These are phyloP conservation scores for Odontothrips loti DNA, from an alignment of 2,888 invertebrate species.

Conservation along the genomic window DNA sequence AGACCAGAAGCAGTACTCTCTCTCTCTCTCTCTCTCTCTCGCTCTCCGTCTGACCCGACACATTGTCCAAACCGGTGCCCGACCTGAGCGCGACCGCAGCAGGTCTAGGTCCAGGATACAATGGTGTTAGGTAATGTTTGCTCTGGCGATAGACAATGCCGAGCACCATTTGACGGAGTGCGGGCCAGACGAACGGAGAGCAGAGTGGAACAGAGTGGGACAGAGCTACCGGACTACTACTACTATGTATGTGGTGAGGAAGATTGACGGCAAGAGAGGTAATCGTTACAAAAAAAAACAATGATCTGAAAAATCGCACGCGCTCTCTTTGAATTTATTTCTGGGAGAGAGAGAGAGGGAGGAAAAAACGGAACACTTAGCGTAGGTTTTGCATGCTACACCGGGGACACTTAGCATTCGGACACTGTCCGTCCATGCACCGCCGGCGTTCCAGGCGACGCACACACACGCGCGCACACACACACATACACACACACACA, in stretches of 20 bases:
- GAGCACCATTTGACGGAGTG: neutral
- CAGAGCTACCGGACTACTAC: neutral
- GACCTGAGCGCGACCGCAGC: neutral
- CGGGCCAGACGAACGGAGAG: too few species aligned
- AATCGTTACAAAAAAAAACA: too few species aligned
- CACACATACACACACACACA: neutral
- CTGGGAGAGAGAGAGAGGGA: constrained; percentile 42
- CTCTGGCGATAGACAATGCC: constrained; percentile 3
- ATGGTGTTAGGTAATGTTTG: constrained; percentile 25
- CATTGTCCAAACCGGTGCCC: neutral
- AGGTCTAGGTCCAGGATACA: constrained; percentile 22
- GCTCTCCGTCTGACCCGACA: neutral
- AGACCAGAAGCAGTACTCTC: too few species aligned
- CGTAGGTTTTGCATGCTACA: constrained; percentile 37
- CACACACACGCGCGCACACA: neutral
- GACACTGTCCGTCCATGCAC: neutral
- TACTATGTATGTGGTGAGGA: too few species aligned
- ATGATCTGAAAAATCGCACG: too few species aligned
- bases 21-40: neutral
- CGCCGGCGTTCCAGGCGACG: neutral
- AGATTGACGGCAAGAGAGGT: constrained; percentile 41
- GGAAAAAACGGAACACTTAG: constrained; percentile 44
- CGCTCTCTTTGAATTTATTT: too few species aligned
- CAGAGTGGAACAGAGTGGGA: too few species aligned
- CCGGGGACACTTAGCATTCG: too few species aligned